A percentile compares a stretch with the other conserved stretches of the same genome.
Evolutionary conservation across 2,797 vertebrate species (phyloP).

Genomic region (Cryptoprocta ferox): DNA sequence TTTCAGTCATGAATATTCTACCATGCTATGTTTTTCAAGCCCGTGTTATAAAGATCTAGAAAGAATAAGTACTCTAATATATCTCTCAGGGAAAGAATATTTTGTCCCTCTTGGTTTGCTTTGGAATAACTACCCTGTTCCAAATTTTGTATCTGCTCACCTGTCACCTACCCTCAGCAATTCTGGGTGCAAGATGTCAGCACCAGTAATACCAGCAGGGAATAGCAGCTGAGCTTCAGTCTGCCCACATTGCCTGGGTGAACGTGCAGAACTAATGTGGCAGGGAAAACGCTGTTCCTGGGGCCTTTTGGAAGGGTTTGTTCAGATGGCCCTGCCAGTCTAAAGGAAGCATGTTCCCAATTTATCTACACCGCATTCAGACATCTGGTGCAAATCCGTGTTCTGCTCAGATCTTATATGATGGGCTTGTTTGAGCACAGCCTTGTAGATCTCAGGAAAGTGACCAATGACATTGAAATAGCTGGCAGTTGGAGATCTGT

Average conservation of each 20-base stretch:
- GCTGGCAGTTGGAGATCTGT: background rate
- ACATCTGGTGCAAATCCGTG: background rate
- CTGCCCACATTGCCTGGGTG: background rate
- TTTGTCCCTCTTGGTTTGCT: slow-evolving; percentile 5
- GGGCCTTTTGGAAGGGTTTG: background rate
- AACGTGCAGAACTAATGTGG: background rate
- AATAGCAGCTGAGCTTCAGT: background rate
- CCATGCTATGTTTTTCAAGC: slow-evolving; percentile 9
- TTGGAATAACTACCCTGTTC: slow-evolving; percentile 35
- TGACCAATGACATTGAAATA: background rate
- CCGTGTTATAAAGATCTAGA: background rate
- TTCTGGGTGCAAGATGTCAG: slow-evolving; percentile 56
- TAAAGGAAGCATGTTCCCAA: background rate
- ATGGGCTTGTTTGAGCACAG: background rate
- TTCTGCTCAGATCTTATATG: background rate
- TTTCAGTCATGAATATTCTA: background rate
- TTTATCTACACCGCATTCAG: slow-evolving; percentile 29
- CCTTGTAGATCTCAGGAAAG: background rate
- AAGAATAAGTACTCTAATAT: background rate
- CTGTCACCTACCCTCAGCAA: slow-evolving; percentile 77
- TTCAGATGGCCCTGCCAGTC: slow-evolving; percentile 21
- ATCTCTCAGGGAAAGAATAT: background rate
- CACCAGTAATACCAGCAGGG: slow-evolving; percentile 45
- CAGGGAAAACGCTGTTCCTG: slow-evolving; percentile 3
- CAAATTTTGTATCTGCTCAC: slow-evolving; percentile 74